These are phyloP conservation scores for Nephrotoma flavescens DNA, from an alignment of 2,888 invertebrate genomes.

Conservation along the genomic window DNA sequence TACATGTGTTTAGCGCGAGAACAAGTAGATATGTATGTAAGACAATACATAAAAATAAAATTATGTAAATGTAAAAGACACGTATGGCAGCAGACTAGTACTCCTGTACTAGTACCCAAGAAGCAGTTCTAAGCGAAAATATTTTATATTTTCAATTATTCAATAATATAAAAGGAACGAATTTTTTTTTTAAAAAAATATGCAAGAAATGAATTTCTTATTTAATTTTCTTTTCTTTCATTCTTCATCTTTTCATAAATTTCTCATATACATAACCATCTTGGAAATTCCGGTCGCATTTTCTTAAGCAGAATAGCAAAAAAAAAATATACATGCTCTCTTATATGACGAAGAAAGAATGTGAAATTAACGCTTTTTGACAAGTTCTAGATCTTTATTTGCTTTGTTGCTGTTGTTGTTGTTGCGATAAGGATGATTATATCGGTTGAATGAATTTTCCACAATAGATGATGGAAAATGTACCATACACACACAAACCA, in stretches of 20 bases:
- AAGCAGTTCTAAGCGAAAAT: not conserved
- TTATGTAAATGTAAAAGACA: not conserved
- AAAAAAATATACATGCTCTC: not conserved
- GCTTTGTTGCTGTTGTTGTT: not conserved
- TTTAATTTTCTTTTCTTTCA: not conserved
- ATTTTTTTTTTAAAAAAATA: not conserved
- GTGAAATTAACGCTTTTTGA: not conserved
- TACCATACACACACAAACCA: not conserved
- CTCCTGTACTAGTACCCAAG: not conserved
- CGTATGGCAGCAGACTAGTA: not conserved
- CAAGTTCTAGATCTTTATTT: not conserved
- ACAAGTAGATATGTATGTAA: not conserved
- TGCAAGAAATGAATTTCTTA: not conserved
- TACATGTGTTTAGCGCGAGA: not conserved
- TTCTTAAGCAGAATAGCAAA: not conserved
- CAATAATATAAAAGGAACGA: not conserved
- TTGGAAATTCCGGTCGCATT: not conserved
- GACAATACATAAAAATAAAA: not conserved
- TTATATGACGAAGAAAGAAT: not conserved
- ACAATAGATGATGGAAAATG: not conserved
- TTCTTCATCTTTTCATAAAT: not conserved
- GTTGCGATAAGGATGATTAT: not conserved
- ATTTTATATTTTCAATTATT: not conserved
- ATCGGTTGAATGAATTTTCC: not conserved
- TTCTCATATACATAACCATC: not conserved